These are phyloP conservation scores for Montipora capitata DNA, from an alignment of 92 coral and sea anemone species.

Conservation along the genomic window DNA sequence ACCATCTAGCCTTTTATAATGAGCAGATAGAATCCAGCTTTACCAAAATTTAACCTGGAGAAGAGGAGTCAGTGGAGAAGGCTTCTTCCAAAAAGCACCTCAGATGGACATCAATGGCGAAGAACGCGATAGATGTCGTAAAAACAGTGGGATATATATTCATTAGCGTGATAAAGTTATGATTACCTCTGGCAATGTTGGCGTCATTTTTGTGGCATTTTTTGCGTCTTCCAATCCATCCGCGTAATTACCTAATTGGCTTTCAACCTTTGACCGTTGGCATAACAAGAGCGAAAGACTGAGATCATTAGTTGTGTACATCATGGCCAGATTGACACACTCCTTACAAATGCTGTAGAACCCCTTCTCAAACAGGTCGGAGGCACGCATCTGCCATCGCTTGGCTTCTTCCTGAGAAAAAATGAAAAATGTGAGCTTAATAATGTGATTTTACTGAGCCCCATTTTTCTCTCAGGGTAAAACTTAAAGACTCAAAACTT, in stretches of 20 bases:
- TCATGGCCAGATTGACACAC: conserved; percentile 61
- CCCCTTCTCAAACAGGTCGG: not conserved
- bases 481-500: not conserved
- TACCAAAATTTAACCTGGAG: too few relatives aligned
- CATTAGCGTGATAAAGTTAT: not conserved
- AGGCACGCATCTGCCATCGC: conserved; percentile 59
- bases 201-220: conserved; percentile 45
- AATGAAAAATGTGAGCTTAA: not conserved
- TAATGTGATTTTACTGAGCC: not conserved
- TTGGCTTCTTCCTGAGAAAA: conserved; percentile 62
- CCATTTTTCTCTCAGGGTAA: not conserved
- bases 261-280: conserved; percentile 48
- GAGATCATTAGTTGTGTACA: conserved; percentile 52
- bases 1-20: too few relatives aligned
- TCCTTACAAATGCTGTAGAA: not conserved
- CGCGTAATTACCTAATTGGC: conserved; percentile 6
- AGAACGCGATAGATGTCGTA: too few relatives aligned
- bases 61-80: too few relatives aligned
- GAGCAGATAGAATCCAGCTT: too few relatives aligned
- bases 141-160: too few relatives aligned
- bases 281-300: conserved; percentile 60
- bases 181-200: conserved; percentile 50
- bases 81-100: too few relatives aligned
- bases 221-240: conserved; percentile 68
- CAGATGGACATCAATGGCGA: too few relatives aligned